Evolutionary conservation across 2,797 vertebrate genomes (phyloP).

Genomic region (Lepilemur ruficaudatus): DNA sequence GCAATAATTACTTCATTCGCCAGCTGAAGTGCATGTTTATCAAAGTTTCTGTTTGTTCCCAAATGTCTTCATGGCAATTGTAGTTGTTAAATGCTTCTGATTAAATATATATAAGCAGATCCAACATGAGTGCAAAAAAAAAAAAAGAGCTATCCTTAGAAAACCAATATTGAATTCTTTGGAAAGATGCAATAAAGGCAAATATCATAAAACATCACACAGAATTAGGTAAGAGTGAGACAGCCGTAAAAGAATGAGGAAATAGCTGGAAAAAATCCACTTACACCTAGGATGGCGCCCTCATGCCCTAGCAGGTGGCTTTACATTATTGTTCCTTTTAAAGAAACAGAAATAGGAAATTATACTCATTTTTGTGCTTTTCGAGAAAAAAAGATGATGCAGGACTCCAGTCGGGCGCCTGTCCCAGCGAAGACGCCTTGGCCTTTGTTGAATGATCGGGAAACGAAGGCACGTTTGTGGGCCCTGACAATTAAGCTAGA

Average conservation of each 20-base stretch:
- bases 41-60: background rate
- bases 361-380: background rate
- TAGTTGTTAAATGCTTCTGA: background rate
- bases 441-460: background rate
- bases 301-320: background rate
- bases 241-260: background rate
- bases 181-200: background rate
- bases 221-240: background rate
- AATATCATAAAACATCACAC: background rate
- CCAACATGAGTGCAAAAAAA: background rate
- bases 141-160: background rate
- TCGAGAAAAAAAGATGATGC: too few relatives aligned
- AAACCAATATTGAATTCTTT: background rate
- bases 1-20: background rate
- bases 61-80: background rate
- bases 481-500: background rate
- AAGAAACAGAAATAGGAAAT: background rate
- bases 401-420: background rate
- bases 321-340: background rate
- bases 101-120: background rate
- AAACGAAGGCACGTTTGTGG: background rate
- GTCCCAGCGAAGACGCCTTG: background rate
- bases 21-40: accelerated
- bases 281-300: background rate
- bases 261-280: background rate